These are phyloP conservation scores for Erannis defoliaria DNA, from an alignment of 2,888 invertebrate species.

Conservation along the genomic window DNA sequence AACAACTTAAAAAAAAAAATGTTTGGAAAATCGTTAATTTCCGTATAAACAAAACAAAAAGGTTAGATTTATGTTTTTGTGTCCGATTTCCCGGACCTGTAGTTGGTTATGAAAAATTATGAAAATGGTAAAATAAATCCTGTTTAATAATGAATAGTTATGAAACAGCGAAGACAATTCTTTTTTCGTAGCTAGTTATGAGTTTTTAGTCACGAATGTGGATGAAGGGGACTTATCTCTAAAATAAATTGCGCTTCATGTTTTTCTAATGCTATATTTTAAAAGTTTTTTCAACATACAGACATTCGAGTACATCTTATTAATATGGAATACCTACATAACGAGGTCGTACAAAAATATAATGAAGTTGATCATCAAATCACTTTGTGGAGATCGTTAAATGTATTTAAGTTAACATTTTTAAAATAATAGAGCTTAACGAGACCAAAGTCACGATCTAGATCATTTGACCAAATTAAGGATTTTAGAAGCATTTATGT, in stretches of 20 bases:
- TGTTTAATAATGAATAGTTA: too few relatives aligned
- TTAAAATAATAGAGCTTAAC: slow-evolving; percentile 22
- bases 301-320: neutral
- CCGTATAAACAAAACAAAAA: too few relatives aligned
- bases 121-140: too few relatives aligned
- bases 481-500: slow-evolving; percentile 17
- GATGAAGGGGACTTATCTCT: too few relatives aligned
- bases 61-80: too few relatives aligned
- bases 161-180: too few relatives aligned
- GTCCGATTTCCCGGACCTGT: too few relatives aligned
- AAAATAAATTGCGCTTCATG: neutral
- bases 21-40: too few relatives aligned
- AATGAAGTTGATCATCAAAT: slow-evolving; percentile 15
- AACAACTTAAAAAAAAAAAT: too few relatives aligned
- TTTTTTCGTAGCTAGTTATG: too few relatives aligned
- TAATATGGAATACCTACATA: neutral
- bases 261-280: neutral
- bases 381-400: slow-evolving; percentile 33
- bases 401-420: slow-evolving; percentile 24
- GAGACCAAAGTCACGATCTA: slow-evolving; percentile 21
- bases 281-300: neutral
- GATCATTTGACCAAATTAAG: slow-evolving; percentile 18
- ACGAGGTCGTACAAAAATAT: neutral
- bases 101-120: neutral
- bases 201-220: too few relatives aligned